Evolutionary conservation across 2,113 vertebrate species (phyloP), one percentile per base, ranked within the genome.

Genomic region (Catagonus wagneri): DNA sequence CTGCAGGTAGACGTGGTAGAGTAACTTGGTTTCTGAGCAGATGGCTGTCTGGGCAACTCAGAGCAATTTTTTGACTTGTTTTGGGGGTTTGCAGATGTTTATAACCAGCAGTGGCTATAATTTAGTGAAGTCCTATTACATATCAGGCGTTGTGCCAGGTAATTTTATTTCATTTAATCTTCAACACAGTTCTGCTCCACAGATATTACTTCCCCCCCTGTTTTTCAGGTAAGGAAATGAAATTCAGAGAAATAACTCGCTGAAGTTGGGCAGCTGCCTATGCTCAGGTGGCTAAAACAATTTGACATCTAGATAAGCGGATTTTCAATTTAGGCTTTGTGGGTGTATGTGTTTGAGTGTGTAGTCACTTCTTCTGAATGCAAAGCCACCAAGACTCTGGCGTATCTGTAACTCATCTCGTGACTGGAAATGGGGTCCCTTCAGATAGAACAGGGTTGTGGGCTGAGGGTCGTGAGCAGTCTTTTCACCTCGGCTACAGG

Each of bases 231-330:
- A 44, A 95, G 71, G 44, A 76, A 34, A 75, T 71, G 84, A 96
- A 80, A 84, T 95, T 66, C 58, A 92, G 74, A 92, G 90, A 84
- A 83, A 90, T 90, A 68, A 72, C 27, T 90, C 94, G 44, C 19
- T 75, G 63, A 74, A 60, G 65, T 89, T 90, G 72, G 60, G 52
- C 56, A 90, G 61, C 27, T 89, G 12, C 79, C 74, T 93, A 29
- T 66, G 25, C 50, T 88, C 81, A 83, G 74, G 27, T 13, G 60
- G 52, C 29, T 93, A 32, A 94, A 68, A 84, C 60, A 69, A 29
- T 83, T 65, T 89, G 34, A 27, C 81, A 20, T n/a, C 36, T 56
- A 58, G 75, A 63, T 50, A 84, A 25, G 23, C 36, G 83, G 34
- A 44, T 66, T 52, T 22, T 36, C 61, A 36, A 66, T 87, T 63